Base-by-base conservation (phyloP, 2,888 invertebrate species). In the Mythimna pallens region DNA sequence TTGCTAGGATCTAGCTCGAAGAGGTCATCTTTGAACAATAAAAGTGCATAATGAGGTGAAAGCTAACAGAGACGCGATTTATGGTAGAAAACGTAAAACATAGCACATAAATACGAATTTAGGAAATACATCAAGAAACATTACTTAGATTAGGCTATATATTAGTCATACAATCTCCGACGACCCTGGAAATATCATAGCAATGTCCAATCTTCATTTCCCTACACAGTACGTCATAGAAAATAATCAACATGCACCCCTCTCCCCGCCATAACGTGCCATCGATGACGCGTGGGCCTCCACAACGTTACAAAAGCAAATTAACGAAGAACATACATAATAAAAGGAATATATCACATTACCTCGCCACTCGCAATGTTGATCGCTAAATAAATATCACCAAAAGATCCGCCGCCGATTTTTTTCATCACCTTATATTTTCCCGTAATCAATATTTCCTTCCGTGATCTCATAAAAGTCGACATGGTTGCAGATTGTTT, bases 381-480 rank as follows among this genome's bases (percentile, higher is more conserved):
- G 97, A 99, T 98, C 91, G 99, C 99, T 94, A 99, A 97, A 97
- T 99, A 99, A 96, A 99, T 99, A 97, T 99, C 99, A 94, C 99
- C 99, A 96, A 99, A 99, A 71, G 99, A 99, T 88, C 99, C 99
- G 96, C 99, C 99, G 92, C 99, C 99, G 94, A 99, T 99, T 97
- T 99, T 99, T 92, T 99, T 97, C 93, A 99, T 98, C 92, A 99
- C 97, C 95, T 99, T 98, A 97, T 99, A 99, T 96, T 99, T 99
- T 94, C 98, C 98, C 93, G 98, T 98, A 92, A 99, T 98, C 94
- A 98, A 97, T 94, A 98, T 97, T 95, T 98, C 98, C 92, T 96
- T 96, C 77, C 91, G 89, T 78, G 83, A 87, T 84, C 81, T 88
- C 85, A 88, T 86, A 81, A 88, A 88, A 70, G 65, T 74, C 83